Conservation (phyloP, 1,140 invertebrate genomes). For the Leptinotarsa texana region DNA sequence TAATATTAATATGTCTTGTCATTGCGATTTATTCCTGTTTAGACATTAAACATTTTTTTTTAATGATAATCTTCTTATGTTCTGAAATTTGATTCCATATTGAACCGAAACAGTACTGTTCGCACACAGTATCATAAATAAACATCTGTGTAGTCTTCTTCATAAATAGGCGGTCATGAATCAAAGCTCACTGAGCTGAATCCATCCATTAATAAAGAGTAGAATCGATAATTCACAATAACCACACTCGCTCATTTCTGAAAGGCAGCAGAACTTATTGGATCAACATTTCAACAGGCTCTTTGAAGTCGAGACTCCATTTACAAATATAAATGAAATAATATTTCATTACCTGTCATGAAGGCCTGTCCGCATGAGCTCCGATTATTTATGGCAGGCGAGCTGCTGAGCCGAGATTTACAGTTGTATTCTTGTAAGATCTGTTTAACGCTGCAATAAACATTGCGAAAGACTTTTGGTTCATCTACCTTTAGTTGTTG, state of each 20-base stretch:
- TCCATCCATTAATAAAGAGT: not conserved
- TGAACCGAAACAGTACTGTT: not conserved
- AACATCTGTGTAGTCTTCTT: not conserved
- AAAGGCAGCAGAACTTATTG: slow-evolving; percentile 12
- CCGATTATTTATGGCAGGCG: slow-evolving; percentile 34
- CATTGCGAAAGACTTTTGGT: slow-evolving; percentile 43
- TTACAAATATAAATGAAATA: slow-evolving; percentile 14
- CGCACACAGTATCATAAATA: not conserved
- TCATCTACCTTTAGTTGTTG: slow-evolving; percentile 48
- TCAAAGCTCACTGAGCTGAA: not conserved
- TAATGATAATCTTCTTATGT: too few relatives aligned
- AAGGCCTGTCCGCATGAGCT: slow-evolving; percentile 6
- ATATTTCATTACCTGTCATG: slow-evolving; percentile 26
- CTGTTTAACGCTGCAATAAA: slow-evolving; percentile 44
- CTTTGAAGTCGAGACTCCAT: slow-evolving; percentile 13
- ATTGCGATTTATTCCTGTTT: too few relatives aligned
- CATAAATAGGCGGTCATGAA: not conserved
- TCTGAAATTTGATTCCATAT: too few relatives aligned
- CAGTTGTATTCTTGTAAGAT: slow-evolving; percentile 46
- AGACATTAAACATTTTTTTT: too few relatives aligned
- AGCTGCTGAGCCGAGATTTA: slow-evolving; percentile 34
- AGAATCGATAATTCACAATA: slow-evolving; percentile 3
- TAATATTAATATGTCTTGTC: too few relatives aligned
- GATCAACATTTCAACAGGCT: slow-evolving; percentile 10
- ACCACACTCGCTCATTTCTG: slow-evolving; percentile 4